phyloP scores from a whole-genome alignment of 2,888 invertebrate species.

The Thera obeliscata region DNA sequence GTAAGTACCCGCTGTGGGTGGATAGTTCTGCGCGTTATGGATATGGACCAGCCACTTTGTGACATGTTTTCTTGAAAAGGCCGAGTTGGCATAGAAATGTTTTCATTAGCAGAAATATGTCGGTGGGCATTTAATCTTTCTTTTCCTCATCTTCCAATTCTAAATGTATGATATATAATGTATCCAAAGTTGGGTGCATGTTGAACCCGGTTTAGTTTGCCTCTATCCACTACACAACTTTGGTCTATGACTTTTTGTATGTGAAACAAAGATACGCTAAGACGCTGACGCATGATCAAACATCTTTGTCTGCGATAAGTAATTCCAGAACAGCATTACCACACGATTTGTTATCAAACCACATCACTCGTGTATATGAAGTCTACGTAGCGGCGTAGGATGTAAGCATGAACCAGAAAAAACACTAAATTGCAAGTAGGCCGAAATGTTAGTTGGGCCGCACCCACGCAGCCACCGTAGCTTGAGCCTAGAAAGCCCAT shows the following conservation, averaged over 20 bases:
- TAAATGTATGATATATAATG: no score
- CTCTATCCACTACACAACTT: no score
- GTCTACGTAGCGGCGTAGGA: slow-evolving; percentile 46
- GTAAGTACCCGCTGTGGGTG: not conserved
- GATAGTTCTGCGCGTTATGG: not conserved
- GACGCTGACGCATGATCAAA: slow-evolving; percentile 7
- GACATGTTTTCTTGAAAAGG: not conserved
- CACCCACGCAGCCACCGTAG: slow-evolving; percentile 57
- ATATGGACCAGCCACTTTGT: not conserved
- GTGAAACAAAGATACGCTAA: not conserved
- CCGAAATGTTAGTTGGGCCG: slow-evolving; percentile 60
- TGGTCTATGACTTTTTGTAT: not conserved
- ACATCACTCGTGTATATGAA: slow-evolving; percentile 37
- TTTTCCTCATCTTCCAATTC: no score
- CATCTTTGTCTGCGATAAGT: slow-evolving; percentile 15
- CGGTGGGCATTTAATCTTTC: no score
- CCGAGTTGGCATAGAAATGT: not conserved
- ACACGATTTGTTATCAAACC: slow-evolving; percentile 32
- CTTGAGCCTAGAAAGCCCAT: slow-evolving; percentile 60
- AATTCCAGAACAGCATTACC: slow-evolving; percentile 18
- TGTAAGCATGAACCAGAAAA: slow-evolving; percentile 59
- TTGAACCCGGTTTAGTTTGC: no score
- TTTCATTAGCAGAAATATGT: not conserved
- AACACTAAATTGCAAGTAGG: slow-evolving; percentile 70
- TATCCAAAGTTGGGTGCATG: no score